Evolutionary conservation across 92 coral and sea anemone species (phyloP).

Genomic region (Blastomussa wellsi): DNA sequence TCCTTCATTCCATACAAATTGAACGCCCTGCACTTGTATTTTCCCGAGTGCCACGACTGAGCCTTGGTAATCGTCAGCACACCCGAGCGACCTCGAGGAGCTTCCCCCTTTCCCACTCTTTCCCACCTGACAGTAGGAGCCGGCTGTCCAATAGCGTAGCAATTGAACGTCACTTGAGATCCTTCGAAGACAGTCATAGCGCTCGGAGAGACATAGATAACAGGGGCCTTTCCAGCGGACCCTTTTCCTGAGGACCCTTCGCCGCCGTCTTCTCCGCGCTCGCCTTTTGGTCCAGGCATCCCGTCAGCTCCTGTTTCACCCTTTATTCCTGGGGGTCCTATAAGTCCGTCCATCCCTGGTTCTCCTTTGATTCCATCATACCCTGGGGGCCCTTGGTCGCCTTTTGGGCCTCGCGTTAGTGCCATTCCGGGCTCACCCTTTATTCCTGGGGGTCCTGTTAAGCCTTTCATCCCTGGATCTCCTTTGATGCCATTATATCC

Average conservation of each 20-base stretch:
- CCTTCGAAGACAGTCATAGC: background rate
- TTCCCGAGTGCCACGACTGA: background rate
- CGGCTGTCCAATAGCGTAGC: constrained; percentile 1
- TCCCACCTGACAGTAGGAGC: background rate
- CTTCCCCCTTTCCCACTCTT: background rate
- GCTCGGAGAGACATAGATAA: constrained; percentile 3
- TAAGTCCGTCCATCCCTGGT: background rate
- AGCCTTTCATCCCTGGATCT: background rate
- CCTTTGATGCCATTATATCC: background rate
- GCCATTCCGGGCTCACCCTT: too few species aligned
- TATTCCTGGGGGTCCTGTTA: background rate
- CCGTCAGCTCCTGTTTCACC: background rate
- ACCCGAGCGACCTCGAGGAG: background rate
- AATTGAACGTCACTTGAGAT: background rate
- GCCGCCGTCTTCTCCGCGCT: background rate
- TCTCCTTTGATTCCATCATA: background rate
- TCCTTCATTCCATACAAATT: background rate
- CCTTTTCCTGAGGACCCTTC: too few species aligned
- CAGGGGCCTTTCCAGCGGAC: background rate
- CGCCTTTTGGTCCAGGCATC: background rate
- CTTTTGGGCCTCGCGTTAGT: too few species aligned
- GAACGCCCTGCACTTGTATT: constrained; percentile 5
- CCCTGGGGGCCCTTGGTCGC: background rate
- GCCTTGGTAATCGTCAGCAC: background rate
- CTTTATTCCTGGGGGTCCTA: background rate